phyloP scores from a whole-genome alignment of 2,888 invertebrate genomes.

The Blastobasis adustella region DNA sequence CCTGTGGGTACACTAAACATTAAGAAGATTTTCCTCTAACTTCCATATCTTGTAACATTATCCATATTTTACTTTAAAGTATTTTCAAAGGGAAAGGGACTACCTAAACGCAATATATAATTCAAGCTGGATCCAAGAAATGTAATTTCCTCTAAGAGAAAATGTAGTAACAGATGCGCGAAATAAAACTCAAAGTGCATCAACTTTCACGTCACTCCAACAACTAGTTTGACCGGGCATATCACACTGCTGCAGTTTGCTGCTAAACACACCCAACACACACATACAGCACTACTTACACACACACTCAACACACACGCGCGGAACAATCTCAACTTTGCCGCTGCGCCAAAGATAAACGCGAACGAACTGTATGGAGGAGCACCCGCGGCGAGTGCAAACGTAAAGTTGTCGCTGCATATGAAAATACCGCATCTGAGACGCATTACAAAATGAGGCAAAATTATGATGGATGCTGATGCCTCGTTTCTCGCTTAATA shows the following conservation, averaged over 20 bases:
- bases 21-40: too few species aligned
- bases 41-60: too few species aligned
- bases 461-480: conserved; percentile 73
- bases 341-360: not conserved
- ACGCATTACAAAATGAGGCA: conserved; percentile 68
- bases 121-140: conserved; percentile 7
- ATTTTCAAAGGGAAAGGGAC: too few species aligned
- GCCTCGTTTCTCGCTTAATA: conserved; percentile 63
- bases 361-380: not conserved
- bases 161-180: conserved; percentile 38
- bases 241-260: conserved; percentile 17
- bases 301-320: conserved; percentile 22
- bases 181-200: conserved; percentile 36
- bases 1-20: too few species aligned
- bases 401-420: conserved; percentile 34
- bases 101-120: too few species aligned
- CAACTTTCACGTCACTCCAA: conserved; percentile 37
- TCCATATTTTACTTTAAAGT: too few species aligned
- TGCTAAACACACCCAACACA: too few species aligned
- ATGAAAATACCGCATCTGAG: conserved; percentile 55
- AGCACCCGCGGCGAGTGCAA: conserved; percentile 17
- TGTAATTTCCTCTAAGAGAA: conserved; percentile 29
- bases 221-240: conserved; percentile 44
- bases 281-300: too few species aligned
- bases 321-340: conserved; percentile 24